A percentile compares a stretch with the other conserved stretches of the same genome.
Evolutionary conservation across 2,113 vertebrate species (phyloP).

Genomic region (Limanda limanda): DNA sequence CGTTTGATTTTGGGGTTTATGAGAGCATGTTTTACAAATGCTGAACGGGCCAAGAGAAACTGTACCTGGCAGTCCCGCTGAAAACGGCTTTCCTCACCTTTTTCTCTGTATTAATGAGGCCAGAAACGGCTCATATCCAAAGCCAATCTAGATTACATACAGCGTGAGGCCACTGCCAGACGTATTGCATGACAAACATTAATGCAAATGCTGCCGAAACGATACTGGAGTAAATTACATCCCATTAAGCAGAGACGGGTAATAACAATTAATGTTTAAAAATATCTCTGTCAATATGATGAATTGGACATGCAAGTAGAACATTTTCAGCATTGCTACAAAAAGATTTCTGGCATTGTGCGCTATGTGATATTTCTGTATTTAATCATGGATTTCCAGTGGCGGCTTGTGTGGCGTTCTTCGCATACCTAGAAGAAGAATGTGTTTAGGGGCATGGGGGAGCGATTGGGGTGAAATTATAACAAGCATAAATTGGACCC

Average conservation of each 20-base stretch:
- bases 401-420: slow-evolving; percentile 38
- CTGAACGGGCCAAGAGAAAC: slow-evolving; percentile 66
- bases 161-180: slow-evolving; percentile 30
- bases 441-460: slow-evolving; percentile 41
- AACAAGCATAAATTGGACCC: slow-evolving; percentile 77
- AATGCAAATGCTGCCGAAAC: slow-evolving; percentile 27
- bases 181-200: slow-evolving; percentile 39
- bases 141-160: slow-evolving; percentile 48
- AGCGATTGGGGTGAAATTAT: slow-evolving; percentile 63
- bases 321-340: not conserved
- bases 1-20: slow-evolving; percentile 70
- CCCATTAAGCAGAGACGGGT: slow-evolving; percentile 9
- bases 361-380: slow-evolving; percentile 11
- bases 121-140: slow-evolving; percentile 35
- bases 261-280: slow-evolving; percentile 11
- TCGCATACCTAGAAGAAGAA: slow-evolving; percentile 45
- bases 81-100: slow-evolving; percentile 63
- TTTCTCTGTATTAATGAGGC: slow-evolving; percentile 54
- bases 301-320: slow-evolving; percentile 6
- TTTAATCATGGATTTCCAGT: slow-evolving; percentile 23
- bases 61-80: slow-evolving; percentile 63
- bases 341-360: slow-evolving; percentile 25
- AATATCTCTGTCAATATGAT: slow-evolving; percentile 32
- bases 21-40: slow-evolving; percentile 73
- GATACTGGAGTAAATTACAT: slow-evolving; percentile 18